Evolutionary conservation across 2,113 vertebrate genomes (phyloP).

Genomic region (Pampusana beccarii): DNA sequence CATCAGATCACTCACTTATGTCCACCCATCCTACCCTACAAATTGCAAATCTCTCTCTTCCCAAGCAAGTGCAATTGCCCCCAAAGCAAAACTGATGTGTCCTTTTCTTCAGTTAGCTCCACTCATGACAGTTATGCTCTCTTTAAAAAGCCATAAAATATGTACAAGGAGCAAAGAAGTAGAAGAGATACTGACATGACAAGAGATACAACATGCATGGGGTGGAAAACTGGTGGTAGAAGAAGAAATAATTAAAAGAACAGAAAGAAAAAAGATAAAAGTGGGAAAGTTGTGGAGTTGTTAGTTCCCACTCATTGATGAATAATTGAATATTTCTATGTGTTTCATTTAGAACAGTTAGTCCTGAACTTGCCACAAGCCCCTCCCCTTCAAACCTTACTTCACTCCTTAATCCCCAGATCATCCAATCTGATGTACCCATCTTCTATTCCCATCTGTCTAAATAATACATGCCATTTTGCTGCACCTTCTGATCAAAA

Average conservation of each 20-base stretch:
- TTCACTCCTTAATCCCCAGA: background rate
- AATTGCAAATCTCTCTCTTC: background rate
- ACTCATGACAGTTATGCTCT: background rate
- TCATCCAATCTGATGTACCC: background rate
- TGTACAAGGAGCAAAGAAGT: background rate
- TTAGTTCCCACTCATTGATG: background rate
- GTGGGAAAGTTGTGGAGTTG: background rate
- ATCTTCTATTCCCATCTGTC: background rate
- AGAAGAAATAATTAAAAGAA: background rate
- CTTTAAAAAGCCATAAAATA: background rate
- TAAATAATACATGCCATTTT: background rate
- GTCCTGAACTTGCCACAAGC: background rate
- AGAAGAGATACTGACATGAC: background rate
- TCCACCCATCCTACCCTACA: background rate
- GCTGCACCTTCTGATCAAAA: background rate
- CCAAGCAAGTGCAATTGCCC: background rate
- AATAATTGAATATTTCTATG: background rate
- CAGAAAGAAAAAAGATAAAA: background rate
- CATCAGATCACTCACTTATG: background rate
- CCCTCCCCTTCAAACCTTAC: background rate
- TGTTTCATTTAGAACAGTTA: background rate
- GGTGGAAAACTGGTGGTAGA: background rate
- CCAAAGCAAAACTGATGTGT: background rate
- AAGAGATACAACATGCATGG: too few relatives aligned
- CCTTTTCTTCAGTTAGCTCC: background rate